A percentile compares a stretch with the other conserved stretches of the same genome.
Evolutionary conservation across 1,140 invertebrate species (phyloP).

Genomic region (Adoxophyes honmai): DNA sequence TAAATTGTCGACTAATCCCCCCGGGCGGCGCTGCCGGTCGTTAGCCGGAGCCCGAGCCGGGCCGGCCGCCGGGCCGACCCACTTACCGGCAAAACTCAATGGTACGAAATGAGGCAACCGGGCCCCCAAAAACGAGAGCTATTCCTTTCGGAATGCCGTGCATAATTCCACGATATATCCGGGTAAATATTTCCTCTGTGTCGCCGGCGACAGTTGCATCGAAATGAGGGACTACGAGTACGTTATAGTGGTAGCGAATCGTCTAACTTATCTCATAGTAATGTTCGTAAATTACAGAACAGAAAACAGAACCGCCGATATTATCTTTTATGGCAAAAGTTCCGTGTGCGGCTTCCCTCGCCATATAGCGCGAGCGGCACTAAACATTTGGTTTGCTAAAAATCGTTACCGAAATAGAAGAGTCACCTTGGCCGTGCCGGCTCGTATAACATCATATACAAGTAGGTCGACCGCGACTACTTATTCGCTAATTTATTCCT

Average conservation of each 20-base stretch:
- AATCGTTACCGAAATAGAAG: too few species aligned
- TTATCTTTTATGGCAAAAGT: constrained; percentile 1
- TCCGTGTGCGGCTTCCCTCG: not conserved
- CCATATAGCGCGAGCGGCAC: too few species aligned
- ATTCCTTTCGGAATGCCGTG: not conserved
- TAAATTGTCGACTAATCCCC: constrained; percentile 5
- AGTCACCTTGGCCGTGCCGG: too few species aligned
- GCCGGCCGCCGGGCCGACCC: not conserved
- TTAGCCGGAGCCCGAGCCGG: not conserved
- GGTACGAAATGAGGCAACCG: not conserved
- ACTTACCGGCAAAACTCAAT: constrained; percentile 6
- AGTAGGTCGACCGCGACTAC: too few species aligned
- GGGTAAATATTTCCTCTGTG: not conserved
- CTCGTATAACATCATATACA: too few species aligned
- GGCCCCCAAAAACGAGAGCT: constrained; percentile 1
- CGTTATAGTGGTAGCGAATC: not conserved
- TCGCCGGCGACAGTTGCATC: not conserved
- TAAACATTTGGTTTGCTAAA: too few species aligned
- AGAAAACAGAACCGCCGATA: not conserved
- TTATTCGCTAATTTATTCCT: too few species aligned
- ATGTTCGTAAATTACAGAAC: not conserved
- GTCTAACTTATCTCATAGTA: not conserved
- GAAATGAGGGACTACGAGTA: not conserved
- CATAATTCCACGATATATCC: constrained; percentile 7
- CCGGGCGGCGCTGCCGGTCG: not conserved